Conservation (phyloP, 1,140 invertebrate genomes). For the Sycophila sp. region DNA sequence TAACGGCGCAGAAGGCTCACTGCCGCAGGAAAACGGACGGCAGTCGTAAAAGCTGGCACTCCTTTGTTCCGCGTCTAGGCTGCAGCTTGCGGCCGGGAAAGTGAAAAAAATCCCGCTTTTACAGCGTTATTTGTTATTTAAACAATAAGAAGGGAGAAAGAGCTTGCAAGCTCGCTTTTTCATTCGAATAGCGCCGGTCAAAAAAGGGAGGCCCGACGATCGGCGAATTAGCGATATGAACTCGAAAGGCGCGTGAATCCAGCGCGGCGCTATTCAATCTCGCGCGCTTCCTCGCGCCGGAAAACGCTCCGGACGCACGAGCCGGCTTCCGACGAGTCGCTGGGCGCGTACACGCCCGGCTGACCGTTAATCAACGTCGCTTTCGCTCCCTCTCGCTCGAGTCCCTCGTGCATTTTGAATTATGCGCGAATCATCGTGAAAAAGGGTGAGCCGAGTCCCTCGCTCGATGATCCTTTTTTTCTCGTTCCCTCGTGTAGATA, state of each 20-base stretch:
- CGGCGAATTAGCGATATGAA: neutral
- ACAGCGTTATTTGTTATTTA: no score
- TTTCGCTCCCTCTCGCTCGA: neutral
- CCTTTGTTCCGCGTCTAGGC: no score
- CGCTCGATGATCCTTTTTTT: neutral
- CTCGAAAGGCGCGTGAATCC: neutral
- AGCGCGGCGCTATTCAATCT: neutral
- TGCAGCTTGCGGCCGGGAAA: no score
- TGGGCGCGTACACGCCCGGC: neutral
- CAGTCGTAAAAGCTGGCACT: no score
- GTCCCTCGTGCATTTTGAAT: neutral
- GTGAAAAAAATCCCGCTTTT: no score
- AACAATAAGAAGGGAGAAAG: no score
- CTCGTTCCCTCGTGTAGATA: neutral
- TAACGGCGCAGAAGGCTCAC: no score
- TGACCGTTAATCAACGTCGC: slow-evolving; percentile 14
- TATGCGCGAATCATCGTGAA: neutral
- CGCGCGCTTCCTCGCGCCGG: neutral
- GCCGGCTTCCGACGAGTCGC: slow-evolving; percentile 14
- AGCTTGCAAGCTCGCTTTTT: no score
- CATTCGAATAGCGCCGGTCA: no score
- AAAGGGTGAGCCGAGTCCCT: neutral
- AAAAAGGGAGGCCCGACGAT: neutral
- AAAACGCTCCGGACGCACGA: slow-evolving; percentile 28
- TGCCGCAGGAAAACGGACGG: no score